Base-by-base conservation (phyloP, 2,797 vertebrate genomes). In the Helicolenus hilgendorfi region DNA sequence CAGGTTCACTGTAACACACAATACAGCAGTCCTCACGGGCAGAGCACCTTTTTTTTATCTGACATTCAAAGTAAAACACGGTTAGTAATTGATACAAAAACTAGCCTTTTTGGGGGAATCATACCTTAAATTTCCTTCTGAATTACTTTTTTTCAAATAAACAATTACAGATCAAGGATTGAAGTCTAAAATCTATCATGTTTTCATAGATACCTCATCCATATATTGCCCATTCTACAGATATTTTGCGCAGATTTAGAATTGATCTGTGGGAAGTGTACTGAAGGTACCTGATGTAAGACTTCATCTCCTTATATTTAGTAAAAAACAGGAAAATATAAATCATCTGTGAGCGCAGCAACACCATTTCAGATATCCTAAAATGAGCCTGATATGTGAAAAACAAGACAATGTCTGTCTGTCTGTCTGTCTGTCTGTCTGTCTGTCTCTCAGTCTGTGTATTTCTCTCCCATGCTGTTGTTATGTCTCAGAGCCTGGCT, bases 401-500 rank as follows among this genome's bases (percentile, higher is more conserved):
- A 45, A 10, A 38, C 27, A 24, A 64, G 26, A 31, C 24, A 14
- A 45, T 45, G 5, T 26, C 59, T 71, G 55, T 38, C 36, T 38
- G 36, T 84, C 58, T 76, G 53, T 74, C 22, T 33, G 38, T 77
- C 22, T 0, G 15, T 79, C 24, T 55, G 60, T 58, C n/a, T n/a
- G n/a, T 83, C 58, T 76, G 53, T 74, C 22, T 33, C 49, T 77
- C 22, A 0, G 15, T 79, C 24, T 55, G 60, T 58, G 63, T 70
- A 2, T 71, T 68, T 79, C 80, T 84, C 70, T 85, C 70, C 26
- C 77, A 68, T 72, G 77, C 59, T 79, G 87, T 90, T 92, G 87
- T 93, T 93, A 77, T 87, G 94, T 94, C 91, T 94, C 60, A 20
- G 24, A 68, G 67, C 62, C 75, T 68, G 77, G 84, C 91, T 82